Evolutionary conservation across 2,797 vertebrate species (phyloP), one percentile per base, ranked within the genome.

Genomic region (Pantherophis vulpinus): DNA sequence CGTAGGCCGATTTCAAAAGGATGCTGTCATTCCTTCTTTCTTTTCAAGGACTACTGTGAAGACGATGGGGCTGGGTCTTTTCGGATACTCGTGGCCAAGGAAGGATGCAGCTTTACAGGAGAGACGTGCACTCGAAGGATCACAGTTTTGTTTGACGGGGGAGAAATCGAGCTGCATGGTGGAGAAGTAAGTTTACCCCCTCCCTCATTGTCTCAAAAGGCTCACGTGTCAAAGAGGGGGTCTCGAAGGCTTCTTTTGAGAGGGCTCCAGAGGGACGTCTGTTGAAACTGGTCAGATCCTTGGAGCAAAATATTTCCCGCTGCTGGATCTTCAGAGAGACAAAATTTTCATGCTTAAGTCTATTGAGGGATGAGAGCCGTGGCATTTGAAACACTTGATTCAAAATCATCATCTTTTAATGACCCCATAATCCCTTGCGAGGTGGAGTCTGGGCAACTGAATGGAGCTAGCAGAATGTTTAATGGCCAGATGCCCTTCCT

Each of bases 81-180:
- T 95, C 98, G 98, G 94, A 98, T 99, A 93, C 95, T 99, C 13
- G 98, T 99, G 95, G 98, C 98, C 95, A 99, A 99, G n/a, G 98
- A 98, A 70, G 99, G 98, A 6, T 99, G 99, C 95, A 97, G 98
- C 90, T 97, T 98, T 93, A 97, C 98, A 3, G 98, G 98, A 37
- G 98, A 98, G 94, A 98, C 98, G 63, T 99, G 99, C 97, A 98
- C 98, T 90, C 99, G 99, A 96, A 97, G 97, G 13, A 95, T 99
- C 93, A 98, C 96, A 0, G 97, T 99, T 96, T 95, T 98, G 89
- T 99, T 98, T 95, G 97, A 98, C 60, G 98, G 97, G 95, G 99
- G 99, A 29, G 97, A 99, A 96, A 98, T 99, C 87, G 97, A 98
- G 63, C 97, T 99, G 97, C 97, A 98, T 25, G 96, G 98, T 11